Evolutionary conservation across 2,888 invertebrate species (phyloP).

Genomic region (Rhopalosiphum nymphaeae): DNA sequence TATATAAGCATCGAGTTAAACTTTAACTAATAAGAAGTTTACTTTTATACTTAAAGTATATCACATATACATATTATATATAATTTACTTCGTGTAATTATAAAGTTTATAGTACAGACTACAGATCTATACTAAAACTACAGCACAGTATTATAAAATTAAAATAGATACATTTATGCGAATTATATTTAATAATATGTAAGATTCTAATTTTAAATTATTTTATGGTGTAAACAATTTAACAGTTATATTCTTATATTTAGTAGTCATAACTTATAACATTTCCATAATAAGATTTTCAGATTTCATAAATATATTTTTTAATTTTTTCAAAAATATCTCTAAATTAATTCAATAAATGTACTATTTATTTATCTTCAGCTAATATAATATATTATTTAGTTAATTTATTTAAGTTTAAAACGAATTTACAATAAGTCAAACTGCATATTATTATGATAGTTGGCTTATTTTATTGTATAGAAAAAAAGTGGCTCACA

Average conservation of each 20-base stretch:
- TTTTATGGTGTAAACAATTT: background rate
- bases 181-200: background rate
- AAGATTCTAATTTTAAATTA: background rate
- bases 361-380: background rate
- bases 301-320: background rate
- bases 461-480: background rate
- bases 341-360: background rate
- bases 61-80: background rate
- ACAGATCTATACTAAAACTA: background rate
- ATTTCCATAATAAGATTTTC: background rate
- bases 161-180: background rate
- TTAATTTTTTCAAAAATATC: background rate
- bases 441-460: background rate
- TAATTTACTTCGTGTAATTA: background rate
- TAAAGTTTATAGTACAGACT: background rate
- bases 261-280: background rate
- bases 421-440: background rate
- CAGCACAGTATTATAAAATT: background rate
- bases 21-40: background rate
- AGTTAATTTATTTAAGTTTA: background rate
- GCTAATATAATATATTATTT: background rate
- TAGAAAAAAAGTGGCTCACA: background rate
- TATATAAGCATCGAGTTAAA: background rate
- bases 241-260: background rate
- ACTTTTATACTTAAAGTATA: background rate